Base-by-base conservation (phyloP, 2,113 vertebrate species). In the Lynx canadensis region DNA sequence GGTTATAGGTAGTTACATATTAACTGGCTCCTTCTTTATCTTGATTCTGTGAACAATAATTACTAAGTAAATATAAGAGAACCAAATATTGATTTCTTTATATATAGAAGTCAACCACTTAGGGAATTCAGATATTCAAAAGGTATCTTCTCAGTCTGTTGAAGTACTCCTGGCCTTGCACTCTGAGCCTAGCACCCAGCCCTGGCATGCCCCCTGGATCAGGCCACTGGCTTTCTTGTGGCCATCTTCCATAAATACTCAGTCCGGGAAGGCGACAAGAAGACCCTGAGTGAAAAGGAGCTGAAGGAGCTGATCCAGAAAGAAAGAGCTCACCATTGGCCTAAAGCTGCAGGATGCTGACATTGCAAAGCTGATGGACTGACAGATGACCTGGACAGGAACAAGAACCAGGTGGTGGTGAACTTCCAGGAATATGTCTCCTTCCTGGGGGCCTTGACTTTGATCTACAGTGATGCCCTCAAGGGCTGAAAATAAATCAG, bases 221-320 rank as follows among this genome's bases (percentile, higher is more conserved):
- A 96, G 74, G 96, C 96, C 10, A 23, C 96, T 0, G 36, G 84
- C 9, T 9, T 82, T 1, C 52, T 98, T 0, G 48, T 98, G 14
- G 4, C 1, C 10, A 63, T 98, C n/a, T 99, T 99, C 95, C 98
- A 99, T 89, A 97, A 96, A 15, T 99, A 99, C 23, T 97, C 99
- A 0, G 69, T 84, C 31, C 98, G 93, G 50, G 99, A 99, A 0
- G 98, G 98, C 0, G 83, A 98, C 6, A 91, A 82, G 38, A 90
- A 52, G 57, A 98, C 95, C 0, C 93, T 99, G 52, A 99, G 66
- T 97, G 99, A 99, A 96, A 98, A 74, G 71, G 99, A 99, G 86
- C 96, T 99, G 69, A 99, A 98, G 83, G 98, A 98, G 29, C 98
- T 99, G 4, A 93, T 99, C 80, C 97, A 99, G 97, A 92, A 86